phyloP scores from a whole-genome alignment of 1,140 invertebrate species.

The Drepana arcuata region DNA sequence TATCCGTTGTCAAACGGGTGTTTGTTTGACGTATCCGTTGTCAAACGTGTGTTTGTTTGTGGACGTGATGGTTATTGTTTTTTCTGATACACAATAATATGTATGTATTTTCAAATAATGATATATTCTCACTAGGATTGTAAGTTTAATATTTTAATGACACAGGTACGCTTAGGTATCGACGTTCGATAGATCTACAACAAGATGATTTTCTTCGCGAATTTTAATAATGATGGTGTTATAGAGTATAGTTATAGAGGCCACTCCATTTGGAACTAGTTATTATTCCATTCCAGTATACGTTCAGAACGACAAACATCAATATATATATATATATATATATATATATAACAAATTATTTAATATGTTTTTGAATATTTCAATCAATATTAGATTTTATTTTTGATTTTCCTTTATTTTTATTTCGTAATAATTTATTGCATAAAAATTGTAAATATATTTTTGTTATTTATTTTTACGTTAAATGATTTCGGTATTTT shows the following conservation, averaged over 20 bases:
- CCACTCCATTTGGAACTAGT: background rate
- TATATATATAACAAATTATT: no score
- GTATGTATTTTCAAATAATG: background rate
- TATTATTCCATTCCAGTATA: conserved; percentile 34
- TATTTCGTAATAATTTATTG: conserved; percentile 60
- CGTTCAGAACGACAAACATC: conserved; percentile 15
- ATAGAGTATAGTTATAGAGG: background rate
- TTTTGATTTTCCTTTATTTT: conserved; percentile 24
- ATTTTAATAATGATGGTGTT: no score
- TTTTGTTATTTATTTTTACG: conserved; percentile 68
- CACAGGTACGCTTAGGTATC: no score
- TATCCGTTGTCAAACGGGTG: no score
- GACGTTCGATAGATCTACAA: no score
- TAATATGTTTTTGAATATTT: conserved; percentile 17
- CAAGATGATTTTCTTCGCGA: no score
- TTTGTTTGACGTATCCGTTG: no score
- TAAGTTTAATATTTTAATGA: background rate
- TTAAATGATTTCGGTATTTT: conserved; percentile 40
- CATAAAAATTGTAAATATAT: conserved; percentile 58
- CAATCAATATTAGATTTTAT: conserved; percentile 19
- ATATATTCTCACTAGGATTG: background rate
- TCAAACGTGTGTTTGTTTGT: no score
- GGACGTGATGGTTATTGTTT: no score
- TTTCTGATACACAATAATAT: no score
- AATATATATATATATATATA: no score